A percentile compares a stretch with the other conserved stretches of the same genome.
Conservation (phyloP, 2,113 vertebrate genomes). For the Proteles cristata region DNA sequence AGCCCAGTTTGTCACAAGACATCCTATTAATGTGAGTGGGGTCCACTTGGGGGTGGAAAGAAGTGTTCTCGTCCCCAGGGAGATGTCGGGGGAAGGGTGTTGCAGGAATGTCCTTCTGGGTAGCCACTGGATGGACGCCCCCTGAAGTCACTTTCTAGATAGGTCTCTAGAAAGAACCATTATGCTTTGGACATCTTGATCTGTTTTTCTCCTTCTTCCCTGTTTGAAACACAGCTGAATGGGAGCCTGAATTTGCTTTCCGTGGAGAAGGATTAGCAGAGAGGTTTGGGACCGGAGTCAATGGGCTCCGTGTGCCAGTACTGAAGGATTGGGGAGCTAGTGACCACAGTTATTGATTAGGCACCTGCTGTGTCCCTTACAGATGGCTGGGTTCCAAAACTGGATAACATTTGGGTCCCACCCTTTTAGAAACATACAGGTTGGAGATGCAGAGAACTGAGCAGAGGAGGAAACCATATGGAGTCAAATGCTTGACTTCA, state of each 20-base stretch:
- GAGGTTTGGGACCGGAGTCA: neutral
- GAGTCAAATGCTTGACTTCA: neutral
- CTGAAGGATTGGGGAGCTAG: neutral
- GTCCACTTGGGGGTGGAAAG: neutral
- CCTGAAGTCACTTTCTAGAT: neutral
- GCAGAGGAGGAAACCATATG: neutral
- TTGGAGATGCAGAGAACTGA: neutral
- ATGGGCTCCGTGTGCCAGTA: neutral
- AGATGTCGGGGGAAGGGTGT: neutral
- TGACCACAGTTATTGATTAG: too few relatives aligned
- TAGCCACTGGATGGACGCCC: neutral
- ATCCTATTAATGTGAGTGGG: constrained; percentile 94
- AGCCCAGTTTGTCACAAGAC: constrained; percentile 95
- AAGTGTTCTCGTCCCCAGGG: neutral
- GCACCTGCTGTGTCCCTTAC: neutral
- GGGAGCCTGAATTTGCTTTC: neutral
- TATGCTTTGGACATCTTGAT: neutral
- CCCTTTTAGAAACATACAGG: neutral
- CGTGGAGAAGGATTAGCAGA: neutral
- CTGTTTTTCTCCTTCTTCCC: neutral
- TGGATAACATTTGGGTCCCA: neutral
- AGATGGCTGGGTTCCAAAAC: neutral
- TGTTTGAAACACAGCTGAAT: neutral
- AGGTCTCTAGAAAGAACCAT: neutral
- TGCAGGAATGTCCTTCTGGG: neutral